phyloP scores from a whole-genome alignment of 2,888 invertebrate genomes.

The Volucella inflata region DNA sequence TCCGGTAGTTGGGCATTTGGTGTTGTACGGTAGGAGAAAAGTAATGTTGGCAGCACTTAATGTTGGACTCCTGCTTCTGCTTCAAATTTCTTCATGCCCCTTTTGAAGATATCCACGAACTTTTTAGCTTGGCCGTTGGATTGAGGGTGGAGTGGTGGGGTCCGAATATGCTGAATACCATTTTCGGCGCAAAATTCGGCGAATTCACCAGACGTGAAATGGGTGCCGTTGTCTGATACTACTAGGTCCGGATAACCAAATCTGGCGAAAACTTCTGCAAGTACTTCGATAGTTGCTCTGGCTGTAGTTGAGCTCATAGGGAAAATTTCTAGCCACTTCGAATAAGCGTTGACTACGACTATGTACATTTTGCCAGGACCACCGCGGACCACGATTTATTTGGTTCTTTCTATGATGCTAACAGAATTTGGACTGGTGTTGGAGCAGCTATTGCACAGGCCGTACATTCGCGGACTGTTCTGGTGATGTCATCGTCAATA shows the following conservation, averaged over 20 bases:
- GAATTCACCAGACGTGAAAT: conserved; percentile 13
- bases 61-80: too few relatives aligned
- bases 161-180: too few relatives aligned
- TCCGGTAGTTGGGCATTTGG: too few relatives aligned
- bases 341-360: not conserved
- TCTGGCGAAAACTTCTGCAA: not conserved
- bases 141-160: not conserved
- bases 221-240: conserved; percentile 10
- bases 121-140: conserved; percentile 5
- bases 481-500: conserved; percentile 3
- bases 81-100: too few relatives aligned
- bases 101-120: too few relatives aligned
- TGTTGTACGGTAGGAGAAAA: too few relatives aligned
- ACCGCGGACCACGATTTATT: too few relatives aligned
- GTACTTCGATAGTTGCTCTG: conserved; percentile 3
- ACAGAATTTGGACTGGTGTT: not conserved
- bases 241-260: too few relatives aligned
- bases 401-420: not conserved
- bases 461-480: not conserved
- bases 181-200: too few relatives aligned
- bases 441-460: too few relatives aligned
- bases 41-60: too few relatives aligned
- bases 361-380: conserved; percentile 6
- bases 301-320: not conserved
- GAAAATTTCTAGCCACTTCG: conserved; percentile 7